Base-by-base conservation (phyloP, 2,888 invertebrate species). In the Nephrocerus scutellatus region DNA sequence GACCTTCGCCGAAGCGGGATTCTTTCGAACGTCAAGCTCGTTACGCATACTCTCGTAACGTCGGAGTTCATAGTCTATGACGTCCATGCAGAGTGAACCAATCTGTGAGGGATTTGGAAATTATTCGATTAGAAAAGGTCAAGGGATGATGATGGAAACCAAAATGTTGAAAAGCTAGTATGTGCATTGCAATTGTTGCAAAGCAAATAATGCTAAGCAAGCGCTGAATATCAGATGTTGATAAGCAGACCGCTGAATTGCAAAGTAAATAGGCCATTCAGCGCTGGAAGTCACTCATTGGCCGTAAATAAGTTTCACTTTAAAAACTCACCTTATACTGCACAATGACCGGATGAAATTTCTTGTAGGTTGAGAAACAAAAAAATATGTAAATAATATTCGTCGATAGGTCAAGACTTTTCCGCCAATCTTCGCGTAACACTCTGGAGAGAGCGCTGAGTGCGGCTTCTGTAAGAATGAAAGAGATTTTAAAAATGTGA, bases 371-470 rank as follows among this genome's bases (percentile, higher is more conserved):
- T 9, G 97, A 96, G 64, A 98, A 93, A 64, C 93, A 96, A 66
- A 93, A 92, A 72, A 97, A 97, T 56, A 91, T 88, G 65, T 92
- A 91, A 49, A 95, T 85, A 60, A 98, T 89, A 69, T 95, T 95
- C 53, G 92, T 95, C 54, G 93, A 91, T 42, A 98, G 71, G 65
- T 97, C 95, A 57, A 95, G 84, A 66, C 90, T 96, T 62, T 89
- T 82, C 68, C 89, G 89, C 89, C 95, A 97, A 71, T 98, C 97
- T 72, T 98, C 98, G 50, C 96, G 78, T 37, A 98, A 72, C 21
- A 97, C 93, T 60, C 98, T 77, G 9, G 95, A 89, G 53, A 98
- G 73, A 25, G 96, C 97, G 71, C 95, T 95, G 34, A 98, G 74
- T 37, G 96, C 78, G 25, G 92, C 90, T 72, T 97, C 89, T 87